Evolutionary conservation across 2,113 vertebrate genomes (phyloP), one percentile per base, ranked within the genome.

Genomic region (Anser cygnoides): DNA sequence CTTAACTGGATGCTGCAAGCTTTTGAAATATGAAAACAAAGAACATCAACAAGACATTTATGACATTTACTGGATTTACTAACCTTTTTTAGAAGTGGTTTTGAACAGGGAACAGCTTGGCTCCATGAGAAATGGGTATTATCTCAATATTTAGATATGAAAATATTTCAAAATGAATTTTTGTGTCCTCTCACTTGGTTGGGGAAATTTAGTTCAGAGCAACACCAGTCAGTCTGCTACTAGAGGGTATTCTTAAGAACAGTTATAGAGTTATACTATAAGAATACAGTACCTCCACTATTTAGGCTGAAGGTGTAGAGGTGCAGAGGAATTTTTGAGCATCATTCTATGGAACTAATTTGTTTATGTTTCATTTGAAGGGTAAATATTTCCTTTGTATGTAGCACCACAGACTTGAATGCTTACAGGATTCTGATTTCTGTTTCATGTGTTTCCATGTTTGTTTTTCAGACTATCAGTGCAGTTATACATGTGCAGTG

Each of bases 21-120:
- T 92, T 94, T 65, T 95, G 85, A 93, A 93, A 91, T 55, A 88
- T 6, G 37, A 92, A 88, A 91, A 77, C 59, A 71, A 87, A 90
- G 82, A 88, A 39, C 26, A 73, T 84, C 44, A 94, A 33, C 6
- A 31, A 86, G 68, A 41, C 2, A 29, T 88, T 83, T 71, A 71
- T 37, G 49, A 86, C 26, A 84, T 74, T 80, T 93, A 37, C 37
- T 55, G 25, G 76, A 85, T 91, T 62, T 87, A 80, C 80, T 83
- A 80, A 80, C 77, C 52, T 89, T 87, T 93, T 95, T 89, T 81
- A 89, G 89, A 89, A 71, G 37, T 63, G 22, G 19, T 78, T 93
- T 67, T 73, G 26, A 92, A 74, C 9, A 46, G 5, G 14, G 6
- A 90, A 67, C 9, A 44, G 13, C 7, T 46, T 35, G 82, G 29